These are phyloP conservation scores for Gymnocephalus cernua DNA, from an alignment of 2,113 vertebrate species.

Conservation along the genomic window DNA sequence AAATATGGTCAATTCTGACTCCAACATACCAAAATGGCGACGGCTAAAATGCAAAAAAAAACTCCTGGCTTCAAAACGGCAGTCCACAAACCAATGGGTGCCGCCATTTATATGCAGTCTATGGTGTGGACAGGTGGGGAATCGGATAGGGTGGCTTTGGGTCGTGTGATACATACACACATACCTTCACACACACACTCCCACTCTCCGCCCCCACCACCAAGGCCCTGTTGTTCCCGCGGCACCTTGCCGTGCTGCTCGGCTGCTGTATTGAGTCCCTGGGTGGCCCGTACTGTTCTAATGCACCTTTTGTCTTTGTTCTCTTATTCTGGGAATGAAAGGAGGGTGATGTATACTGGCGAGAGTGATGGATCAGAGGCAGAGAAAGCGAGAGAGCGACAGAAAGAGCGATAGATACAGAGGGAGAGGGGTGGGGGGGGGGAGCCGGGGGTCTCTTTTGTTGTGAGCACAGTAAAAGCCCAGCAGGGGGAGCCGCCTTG, in stretches of 20 bases:
- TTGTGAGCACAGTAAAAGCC: conserved; percentile 72
- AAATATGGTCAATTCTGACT: too few species aligned
- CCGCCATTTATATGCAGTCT: too few species aligned
- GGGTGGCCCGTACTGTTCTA: conserved; percentile 68
- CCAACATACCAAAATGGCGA: too few species aligned
- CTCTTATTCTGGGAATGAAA: conserved; percentile 56
- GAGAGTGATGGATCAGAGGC: conserved; percentile 68
- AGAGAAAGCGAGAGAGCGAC: conserved; percentile 44
- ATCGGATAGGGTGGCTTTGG: conserved; percentile 39
- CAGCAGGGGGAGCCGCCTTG: conserved; percentile 78
- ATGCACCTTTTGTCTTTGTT: conserved; percentile 77
- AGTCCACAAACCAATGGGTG: too few species aligned
- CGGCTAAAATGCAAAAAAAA: too few species aligned
- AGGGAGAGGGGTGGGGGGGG: conserved; percentile 1
- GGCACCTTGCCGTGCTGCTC: conserved; percentile 43
- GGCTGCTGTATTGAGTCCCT: conserved; percentile 55
- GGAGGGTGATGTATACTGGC: conserved; percentile 35
- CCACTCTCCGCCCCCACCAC: background rate
- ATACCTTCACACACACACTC: conserved; percentile 14
- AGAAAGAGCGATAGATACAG: conserved; percentile 6
- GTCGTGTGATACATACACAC: conserved; percentile 36
- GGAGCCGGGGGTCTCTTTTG: conserved; percentile 62
- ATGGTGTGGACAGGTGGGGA: conserved; percentile 35
- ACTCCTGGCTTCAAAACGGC: too few species aligned
- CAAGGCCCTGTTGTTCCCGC: conserved; percentile 15